A percentile compares a stretch with the other conserved stretches of the same genome.
These are phyloP conservation scores for Vireo altiloquus DNA, from an alignment of 2,113 vertebrate species.

Conservation along the genomic window DNA sequence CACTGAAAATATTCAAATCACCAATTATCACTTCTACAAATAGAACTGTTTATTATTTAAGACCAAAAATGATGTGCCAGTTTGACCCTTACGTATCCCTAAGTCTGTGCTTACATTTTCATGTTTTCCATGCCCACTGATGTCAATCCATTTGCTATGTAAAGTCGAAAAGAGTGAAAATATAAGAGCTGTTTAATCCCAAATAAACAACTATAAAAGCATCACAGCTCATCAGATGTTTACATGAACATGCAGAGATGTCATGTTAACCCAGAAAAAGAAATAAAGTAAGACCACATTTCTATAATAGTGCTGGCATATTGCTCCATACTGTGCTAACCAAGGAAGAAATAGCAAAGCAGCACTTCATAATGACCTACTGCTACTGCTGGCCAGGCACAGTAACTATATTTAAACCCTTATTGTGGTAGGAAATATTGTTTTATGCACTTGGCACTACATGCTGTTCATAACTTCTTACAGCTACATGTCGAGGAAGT, in stretches of 20 bases:
- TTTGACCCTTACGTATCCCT: not conserved
- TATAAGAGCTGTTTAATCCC: not conserved
- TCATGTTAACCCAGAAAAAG: not conserved
- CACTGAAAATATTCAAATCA: not conserved
- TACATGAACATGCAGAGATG: not conserved
- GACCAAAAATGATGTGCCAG: not conserved
- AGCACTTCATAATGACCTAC: constrained; percentile 34
- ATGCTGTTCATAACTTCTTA: constrained; percentile 34
- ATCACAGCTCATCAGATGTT: not conserved
- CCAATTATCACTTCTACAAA: not conserved
- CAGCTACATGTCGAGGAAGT: constrained; percentile 32
- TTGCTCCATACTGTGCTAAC: not conserved
- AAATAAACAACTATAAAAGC: not conserved
- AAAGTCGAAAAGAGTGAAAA: not conserved
- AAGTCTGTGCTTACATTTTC: not conserved
- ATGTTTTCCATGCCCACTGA: not conserved
- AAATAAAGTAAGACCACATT: not conserved
- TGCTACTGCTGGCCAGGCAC: constrained; percentile 46
- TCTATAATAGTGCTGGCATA: not conserved
- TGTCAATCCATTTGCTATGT: not conserved
- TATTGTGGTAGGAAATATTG: constrained; percentile 40
- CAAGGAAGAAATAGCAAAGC: constrained; percentile 27
- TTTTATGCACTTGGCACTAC: constrained; percentile 56
- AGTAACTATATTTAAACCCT: constrained; percentile 43
- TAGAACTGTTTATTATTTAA: not conserved